phyloP scores from a whole-genome alignment of 2,113 vertebrate genomes.

The Carettochelys insculpta region DNA sequence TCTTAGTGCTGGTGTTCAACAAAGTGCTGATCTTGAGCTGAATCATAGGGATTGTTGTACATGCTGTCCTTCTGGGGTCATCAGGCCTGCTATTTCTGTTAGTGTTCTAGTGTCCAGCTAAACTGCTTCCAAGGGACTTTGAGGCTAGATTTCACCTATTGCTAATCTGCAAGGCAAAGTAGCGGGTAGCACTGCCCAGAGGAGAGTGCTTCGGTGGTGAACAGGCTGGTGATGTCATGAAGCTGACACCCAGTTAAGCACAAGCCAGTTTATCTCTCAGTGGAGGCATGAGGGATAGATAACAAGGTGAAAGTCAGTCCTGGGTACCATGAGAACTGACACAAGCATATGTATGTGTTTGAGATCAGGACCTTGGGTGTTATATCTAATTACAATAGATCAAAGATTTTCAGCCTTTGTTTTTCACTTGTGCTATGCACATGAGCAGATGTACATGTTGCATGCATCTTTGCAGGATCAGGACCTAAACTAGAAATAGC shows the following conservation, averaged over 20 bases:
- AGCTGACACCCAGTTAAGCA: background rate
- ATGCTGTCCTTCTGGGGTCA: background rate
- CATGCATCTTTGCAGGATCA: constrained; percentile 32
- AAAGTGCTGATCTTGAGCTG: background rate
- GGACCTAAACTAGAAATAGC: constrained; percentile 19
- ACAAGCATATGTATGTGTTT: background rate
- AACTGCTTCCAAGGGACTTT: background rate
- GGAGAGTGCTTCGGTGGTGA: background rate
- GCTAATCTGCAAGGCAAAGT: background rate
- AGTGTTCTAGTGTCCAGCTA: background rate
- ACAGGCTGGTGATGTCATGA: background rate
- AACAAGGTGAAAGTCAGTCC: background rate
- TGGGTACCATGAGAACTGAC: background rate
- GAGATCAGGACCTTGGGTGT: background rate
- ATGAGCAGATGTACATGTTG: constrained; percentile 38
- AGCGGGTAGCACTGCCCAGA: background rate
- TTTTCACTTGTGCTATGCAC: background rate
- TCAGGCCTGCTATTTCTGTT: background rate
- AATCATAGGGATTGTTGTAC: background rate
- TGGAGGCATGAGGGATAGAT: background rate
- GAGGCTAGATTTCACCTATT: background rate
- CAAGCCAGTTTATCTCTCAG: background rate
- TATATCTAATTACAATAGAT: background rate
- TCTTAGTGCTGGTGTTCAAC: background rate
- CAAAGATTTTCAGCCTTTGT: background rate